Conservation (phyloP, 2,888 invertebrate genomes). For the Andrena flavipes region DNA sequence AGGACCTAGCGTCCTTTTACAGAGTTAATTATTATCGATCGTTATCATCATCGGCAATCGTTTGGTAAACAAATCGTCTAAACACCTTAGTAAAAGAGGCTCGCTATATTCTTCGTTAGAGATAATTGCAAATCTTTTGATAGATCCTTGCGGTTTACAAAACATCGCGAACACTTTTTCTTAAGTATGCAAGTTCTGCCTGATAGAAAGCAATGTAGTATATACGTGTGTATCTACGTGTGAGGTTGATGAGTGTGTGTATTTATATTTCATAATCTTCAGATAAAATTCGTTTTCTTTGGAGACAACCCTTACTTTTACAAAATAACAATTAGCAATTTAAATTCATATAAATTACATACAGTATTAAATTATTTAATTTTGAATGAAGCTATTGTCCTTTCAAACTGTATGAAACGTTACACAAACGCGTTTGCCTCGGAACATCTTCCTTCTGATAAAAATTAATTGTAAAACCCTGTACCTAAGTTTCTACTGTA, state of each 20-base stretch:
- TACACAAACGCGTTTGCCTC: slow-evolving; percentile 8
- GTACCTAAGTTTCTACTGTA: neutral
- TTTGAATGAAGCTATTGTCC: slow-evolving; percentile 7
- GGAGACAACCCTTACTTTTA: slow-evolving; percentile 1
- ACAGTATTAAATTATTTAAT: slow-evolving; percentile 12
- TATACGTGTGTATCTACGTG: slow-evolving; percentile 25
- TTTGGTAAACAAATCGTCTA: slow-evolving; percentile 58
- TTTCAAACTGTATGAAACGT: slow-evolving; percentile 37
- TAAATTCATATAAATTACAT: slow-evolving; percentile 10
- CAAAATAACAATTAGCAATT: slow-evolving; percentile 8
- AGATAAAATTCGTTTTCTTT: slow-evolving; percentile 28
- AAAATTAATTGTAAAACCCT: slow-evolving; percentile 19
- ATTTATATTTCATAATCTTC: slow-evolving; percentile 16
- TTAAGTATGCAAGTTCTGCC: slow-evolving; percentile 38
- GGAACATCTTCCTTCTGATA: slow-evolving; percentile 2
- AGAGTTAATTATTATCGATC: slow-evolving; percentile 54
- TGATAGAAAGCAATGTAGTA: slow-evolving; percentile 56
- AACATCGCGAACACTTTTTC: slow-evolving; percentile 49
- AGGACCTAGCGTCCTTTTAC: slow-evolving; percentile 62
- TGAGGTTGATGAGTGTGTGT: slow-evolving; percentile 10
- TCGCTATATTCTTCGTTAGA: slow-evolving; percentile 29
- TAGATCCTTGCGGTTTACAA: slow-evolving; percentile 43
- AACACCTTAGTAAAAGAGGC: slow-evolving; percentile 49
- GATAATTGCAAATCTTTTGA: slow-evolving; percentile 40
- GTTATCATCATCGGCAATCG: slow-evolving; percentile 47